phyloP scores from a whole-genome alignment of 2,888 invertebrate species.

The Campopleginae sp. region DNA sequence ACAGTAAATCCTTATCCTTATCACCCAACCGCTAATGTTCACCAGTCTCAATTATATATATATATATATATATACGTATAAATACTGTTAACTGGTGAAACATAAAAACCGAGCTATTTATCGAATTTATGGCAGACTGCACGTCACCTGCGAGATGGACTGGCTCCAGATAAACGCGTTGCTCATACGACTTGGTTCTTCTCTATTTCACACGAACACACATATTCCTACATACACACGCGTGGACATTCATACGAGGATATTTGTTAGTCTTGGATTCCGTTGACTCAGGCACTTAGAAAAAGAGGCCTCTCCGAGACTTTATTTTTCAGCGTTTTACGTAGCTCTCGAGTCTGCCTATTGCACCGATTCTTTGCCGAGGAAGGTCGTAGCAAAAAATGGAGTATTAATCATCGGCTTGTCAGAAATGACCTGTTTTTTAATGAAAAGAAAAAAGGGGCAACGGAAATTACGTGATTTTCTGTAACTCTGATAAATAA shows the following conservation, averaged over 20 bases:
- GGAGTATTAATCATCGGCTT: neutral
- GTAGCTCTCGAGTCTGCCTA: constrained; percentile 65
- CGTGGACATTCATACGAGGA: neutral
- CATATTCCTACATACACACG: constrained; percentile 10
- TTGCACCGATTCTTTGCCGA: constrained; percentile 62
- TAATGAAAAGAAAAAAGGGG: neutral
- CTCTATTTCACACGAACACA: constrained; percentile 18
- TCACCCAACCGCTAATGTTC: constrained; percentile 68
- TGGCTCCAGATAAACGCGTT: constrained; percentile 57
- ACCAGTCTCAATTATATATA: constrained; percentile 8
- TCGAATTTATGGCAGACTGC: constrained; percentile 81
- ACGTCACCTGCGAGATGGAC: constrained; percentile 75
- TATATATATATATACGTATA: neutral
- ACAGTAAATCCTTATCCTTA: constrained; percentile 75
- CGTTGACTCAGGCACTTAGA: constrained; percentile 47
- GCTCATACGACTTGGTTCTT: constrained; percentile 44
- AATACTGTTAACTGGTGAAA: constrained; percentile 25
- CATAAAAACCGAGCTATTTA: constrained; percentile 70
- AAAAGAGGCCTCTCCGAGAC: constrained; percentile 26
- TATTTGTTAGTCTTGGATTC: constrained; percentile 3
- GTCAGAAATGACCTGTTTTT: neutral
- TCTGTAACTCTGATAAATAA: neutral
- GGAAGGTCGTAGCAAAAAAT: constrained; percentile 5
- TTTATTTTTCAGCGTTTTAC: constrained; percentile 63
- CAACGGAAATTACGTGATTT: neutral